A percentile compares a stretch with the other conserved stretches of the same genome.
These are phyloP conservation scores for Polypedilum pembai DNA, from an alignment of 1,140 invertebrate genomes.

Conservation along the genomic window DNA sequence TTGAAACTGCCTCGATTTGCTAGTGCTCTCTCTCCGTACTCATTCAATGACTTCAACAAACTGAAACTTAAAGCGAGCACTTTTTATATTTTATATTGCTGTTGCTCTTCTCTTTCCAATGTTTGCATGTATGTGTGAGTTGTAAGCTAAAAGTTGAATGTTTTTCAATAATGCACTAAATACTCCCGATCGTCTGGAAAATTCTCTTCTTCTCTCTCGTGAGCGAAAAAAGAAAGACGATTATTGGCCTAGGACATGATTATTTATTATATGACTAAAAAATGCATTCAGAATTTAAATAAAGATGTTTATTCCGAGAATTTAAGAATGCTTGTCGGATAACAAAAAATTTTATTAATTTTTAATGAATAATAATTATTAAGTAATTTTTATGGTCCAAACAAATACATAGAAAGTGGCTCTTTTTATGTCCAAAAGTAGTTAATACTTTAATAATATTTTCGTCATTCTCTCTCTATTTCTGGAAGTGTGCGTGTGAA, in stretches of 20 bases:
- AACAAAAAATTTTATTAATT: too few species aligned
- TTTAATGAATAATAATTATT: too few species aligned
- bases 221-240: neutral
- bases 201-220: neutral
- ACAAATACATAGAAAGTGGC: too few species aligned
- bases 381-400: too few species aligned
- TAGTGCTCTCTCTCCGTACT: neutral
- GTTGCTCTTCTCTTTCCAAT: neutral
- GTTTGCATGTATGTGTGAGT: neutral
- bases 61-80: neutral
- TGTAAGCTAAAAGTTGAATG: neutral
- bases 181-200: neutral
- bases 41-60: slow-evolving; percentile 17
- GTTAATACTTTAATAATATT: too few species aligned
- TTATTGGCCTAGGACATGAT: neutral
- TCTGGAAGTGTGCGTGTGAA: too few species aligned
- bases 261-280: neutral
- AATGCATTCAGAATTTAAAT: too few species aligned
- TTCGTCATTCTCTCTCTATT: too few species aligned
- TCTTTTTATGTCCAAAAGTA: too few species aligned
- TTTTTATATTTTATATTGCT: neutral
- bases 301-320: too few species aligned
- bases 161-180: neutral
- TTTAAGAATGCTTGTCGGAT: too few species aligned
- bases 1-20: neutral